Evolutionary conservation across 2,113 vertebrate genomes (phyloP).

Genomic region (Nerophis ophidion): DNA sequence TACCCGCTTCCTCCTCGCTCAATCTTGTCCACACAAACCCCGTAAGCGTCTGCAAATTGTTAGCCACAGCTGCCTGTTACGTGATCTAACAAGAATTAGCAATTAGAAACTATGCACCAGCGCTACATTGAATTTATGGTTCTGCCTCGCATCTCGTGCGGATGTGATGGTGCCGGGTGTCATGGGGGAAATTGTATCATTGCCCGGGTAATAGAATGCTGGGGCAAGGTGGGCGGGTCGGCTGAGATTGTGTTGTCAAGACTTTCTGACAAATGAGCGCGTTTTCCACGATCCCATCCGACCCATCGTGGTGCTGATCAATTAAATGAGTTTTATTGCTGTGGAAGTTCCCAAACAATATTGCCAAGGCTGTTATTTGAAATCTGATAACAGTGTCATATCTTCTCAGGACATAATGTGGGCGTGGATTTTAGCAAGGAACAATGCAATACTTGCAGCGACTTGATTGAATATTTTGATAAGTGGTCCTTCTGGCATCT

Average conservation of each 20-base stretch:
- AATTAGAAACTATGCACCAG: constrained; percentile 48
- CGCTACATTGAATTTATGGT: constrained; percentile 54
- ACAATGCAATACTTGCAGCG: not conserved
- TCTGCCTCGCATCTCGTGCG: constrained; percentile 45
- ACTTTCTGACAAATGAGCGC: constrained; percentile 53
- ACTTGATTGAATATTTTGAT: not conserved
- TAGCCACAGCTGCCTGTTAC: constrained; percentile 45
- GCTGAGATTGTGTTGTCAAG: constrained; percentile 61
- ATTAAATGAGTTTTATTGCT: constrained; percentile 26
- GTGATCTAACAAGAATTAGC: constrained; percentile 68
- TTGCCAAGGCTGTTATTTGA: constrained; percentile 16
- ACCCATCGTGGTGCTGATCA: constrained; percentile 1
- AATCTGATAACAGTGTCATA: not conserved
- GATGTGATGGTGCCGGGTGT: constrained; percentile 53
- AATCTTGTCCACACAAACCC: constrained; percentile 10
- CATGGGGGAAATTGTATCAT: constrained; percentile 63
- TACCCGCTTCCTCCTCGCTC: constrained; percentile 21
- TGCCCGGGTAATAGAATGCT: constrained; percentile 63
- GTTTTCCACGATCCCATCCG: constrained; percentile 24
- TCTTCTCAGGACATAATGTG: not conserved
- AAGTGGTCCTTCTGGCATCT: not conserved
- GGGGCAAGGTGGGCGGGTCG: constrained; percentile 34
- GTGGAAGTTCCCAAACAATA: constrained; percentile 34
- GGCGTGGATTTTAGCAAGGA: not conserved
- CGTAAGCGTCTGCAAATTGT: constrained; percentile 30